Conservation (phyloP, 2,888 invertebrate genomes). For the Alviniconcha strummeri region DNA sequence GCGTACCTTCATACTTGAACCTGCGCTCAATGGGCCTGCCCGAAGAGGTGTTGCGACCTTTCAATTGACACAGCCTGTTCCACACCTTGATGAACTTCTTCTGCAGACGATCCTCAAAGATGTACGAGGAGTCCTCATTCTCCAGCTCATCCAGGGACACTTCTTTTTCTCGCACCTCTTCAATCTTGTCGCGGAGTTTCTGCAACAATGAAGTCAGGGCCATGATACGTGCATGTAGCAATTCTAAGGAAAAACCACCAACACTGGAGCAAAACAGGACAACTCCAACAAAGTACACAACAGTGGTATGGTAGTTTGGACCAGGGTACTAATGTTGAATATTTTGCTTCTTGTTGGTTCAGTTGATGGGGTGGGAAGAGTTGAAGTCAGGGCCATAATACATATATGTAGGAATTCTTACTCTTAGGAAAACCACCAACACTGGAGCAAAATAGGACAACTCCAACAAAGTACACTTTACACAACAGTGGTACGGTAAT, state of each 20-base stretch:
- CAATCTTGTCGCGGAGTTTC: constrained; percentile 81
- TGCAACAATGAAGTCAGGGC: constrained; percentile 52
- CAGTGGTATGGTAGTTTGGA: no score
- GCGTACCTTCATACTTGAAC: constrained; percentile 64
- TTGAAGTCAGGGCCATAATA: not conserved
- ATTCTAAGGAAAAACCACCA: not conserved
- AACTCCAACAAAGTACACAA: not conserved
- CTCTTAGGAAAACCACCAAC: not conserved
- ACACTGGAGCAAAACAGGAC: constrained; percentile 7
- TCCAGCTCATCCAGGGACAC: constrained; percentile 79
- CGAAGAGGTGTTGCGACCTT: constrained; percentile 52
- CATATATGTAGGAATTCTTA: not conserved
- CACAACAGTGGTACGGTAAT: no score
- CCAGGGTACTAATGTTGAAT: no score
- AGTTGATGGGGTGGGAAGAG: no score
- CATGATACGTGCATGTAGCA: not conserved
- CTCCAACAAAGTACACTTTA: not conserved
- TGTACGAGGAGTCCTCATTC: constrained; percentile 83
- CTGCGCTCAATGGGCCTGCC: constrained; percentile 65
- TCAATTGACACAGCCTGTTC: constrained; percentile 78
- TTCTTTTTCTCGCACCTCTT: constrained; percentile 81
- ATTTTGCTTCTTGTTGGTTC: no score
- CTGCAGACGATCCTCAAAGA: constrained; percentile 80
- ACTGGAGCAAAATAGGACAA: constrained; percentile 4
- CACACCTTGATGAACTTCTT: constrained; percentile 69